Base-by-base conservation (phyloP, 64 coral and sea anemone species). In the Actinia tenebrosa region DNA sequence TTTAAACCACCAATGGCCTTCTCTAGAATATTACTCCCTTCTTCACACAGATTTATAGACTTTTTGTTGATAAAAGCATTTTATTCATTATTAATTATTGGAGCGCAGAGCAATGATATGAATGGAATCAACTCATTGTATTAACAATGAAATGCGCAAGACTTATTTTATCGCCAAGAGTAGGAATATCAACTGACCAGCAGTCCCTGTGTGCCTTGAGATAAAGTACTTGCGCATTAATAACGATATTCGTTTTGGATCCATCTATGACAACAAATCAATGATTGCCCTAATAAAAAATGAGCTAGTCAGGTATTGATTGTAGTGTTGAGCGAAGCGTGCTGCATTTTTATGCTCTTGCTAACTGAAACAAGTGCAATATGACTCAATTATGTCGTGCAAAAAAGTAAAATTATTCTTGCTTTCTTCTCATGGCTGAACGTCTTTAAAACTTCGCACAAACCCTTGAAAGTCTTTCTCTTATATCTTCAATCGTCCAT, bases 171-270 rank as follows among this genome's bases (percentile, higher is more conserved):
- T 19, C 17, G 22, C 63, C 63, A 22, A 19, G 17, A 27, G 27
- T 37, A n/a, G 10, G 2, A 60, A 60, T 30, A 62, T 77, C 54
- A 14, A 59, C 89, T 85, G 82, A 60, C 89, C 82, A 90, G 82
- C 89, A 85, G 83, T 84, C 60, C 42, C 9, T 75, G 69, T 43
- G 10, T 42, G 9, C n/a, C 25, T 75, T 7, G 69, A 75, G 69
- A 42, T 25, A 16, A 43, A 82, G 0, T 13, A 55, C 22, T 42
- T 75, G 69, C 69, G 69, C 25, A 42, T 27, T 16, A 10, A 42
- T 4, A n/a, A 8, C 3, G 22, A 69, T 23, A 4, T 69, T 69
- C 23, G 69, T 3, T 42, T 75, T 75, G n/a, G 26, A 37, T 75
- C 69, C 69, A 30, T 66, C 18, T 23, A 16, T 58, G 63, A n/a